Base-by-base conservation (phyloP, 2,888 invertebrate genomes). In the Nasonia oneida region DNA sequence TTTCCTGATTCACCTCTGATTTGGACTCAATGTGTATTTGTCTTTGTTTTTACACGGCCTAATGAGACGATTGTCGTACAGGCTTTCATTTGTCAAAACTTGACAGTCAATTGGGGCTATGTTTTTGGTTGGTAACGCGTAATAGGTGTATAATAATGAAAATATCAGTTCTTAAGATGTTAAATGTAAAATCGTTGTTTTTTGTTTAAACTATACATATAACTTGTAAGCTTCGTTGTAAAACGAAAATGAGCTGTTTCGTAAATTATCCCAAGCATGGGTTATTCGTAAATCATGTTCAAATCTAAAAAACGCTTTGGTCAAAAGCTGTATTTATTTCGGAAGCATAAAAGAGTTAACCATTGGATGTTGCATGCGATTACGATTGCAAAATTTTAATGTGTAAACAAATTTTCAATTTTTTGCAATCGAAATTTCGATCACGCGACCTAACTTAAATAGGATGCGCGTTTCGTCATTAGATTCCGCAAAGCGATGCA, bases 401-500 rank as follows among this genome's bases (percentile, higher is more conserved):
- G 29, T 18, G 14, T 42, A 37, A 14, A 47, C 57, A 70, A 57
- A 71, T 42, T 71, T 61, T 71, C 71, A 39, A 77, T 83, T 77
- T 77, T 83, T 42, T 33, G 39, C 70, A 15, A 71, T 71, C 42
- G 57, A 70, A 39, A 71, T 57, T 53, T 71, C 57, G 71, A 83
- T 76, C 47, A 33, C 77, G 57, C 39, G 57, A 71, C 18, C 57
- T 18, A 47, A 76, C 15, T 10, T 15, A 33, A 50, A 71, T 18
- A 57, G 71, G 39, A 77, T 57, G 33, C 18, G 67, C 23, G 2
- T 83, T 83, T 71, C 83, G 15, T 37, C 77, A 83, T 39, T 57
- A 76, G 23, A 77, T 71, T 83, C 70, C 42, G 18, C 8, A 15
- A 64, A 37, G 29, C 79, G 39, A 74, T 79, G 84, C 64, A 74